Percentiles rank a stretch among this genome's conserved stretches.
Evolutionary conservation across 2,113 vertebrate genomes (phyloP).

Genomic region (Burhinus oedicnemus): DNA sequence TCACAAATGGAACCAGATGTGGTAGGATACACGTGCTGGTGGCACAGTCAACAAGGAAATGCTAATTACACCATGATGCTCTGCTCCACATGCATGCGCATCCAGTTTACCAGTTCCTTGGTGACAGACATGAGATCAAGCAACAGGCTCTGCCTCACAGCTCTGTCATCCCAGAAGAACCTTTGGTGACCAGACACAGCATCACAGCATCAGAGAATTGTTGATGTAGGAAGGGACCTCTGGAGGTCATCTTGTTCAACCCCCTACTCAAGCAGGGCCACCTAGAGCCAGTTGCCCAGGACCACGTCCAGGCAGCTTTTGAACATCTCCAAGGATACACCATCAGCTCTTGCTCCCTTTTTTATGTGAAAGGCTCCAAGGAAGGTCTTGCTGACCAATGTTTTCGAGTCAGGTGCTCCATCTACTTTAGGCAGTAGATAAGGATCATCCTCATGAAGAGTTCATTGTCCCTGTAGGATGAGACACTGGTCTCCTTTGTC

Average conservation of each 20-base stretch:
- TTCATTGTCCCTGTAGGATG: background rate
- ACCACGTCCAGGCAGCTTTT: background rate
- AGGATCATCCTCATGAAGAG: background rate
- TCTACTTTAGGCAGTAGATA: background rate
- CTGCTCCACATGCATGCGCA: background rate
- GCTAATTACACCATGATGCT: background rate
- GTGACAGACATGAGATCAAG: background rate
- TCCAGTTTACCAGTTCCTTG: background rate
- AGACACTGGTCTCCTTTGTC: background rate
- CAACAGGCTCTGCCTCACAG: background rate
- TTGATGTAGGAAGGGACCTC: background rate
- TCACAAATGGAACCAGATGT: background rate
- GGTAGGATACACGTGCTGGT: background rate
- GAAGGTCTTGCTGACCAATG: background rate
- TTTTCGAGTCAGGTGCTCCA: background rate
- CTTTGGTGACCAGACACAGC: background rate
- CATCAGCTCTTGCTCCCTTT: background rate
- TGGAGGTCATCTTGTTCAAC: background rate
- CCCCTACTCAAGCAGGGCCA: background rate
- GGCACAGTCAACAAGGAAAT: background rate
- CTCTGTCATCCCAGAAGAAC: background rate
- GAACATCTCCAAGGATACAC: background rate
- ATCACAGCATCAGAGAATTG: background rate
- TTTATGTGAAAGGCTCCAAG: background rate
- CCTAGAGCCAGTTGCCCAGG: background rate